A percentile compares a stretch with the other conserved stretches of the same genome.
These are phyloP conservation scores for Gasteruption jaculator DNA, from an alignment of 2,888 invertebrate species.

Conservation along the genomic window DNA sequence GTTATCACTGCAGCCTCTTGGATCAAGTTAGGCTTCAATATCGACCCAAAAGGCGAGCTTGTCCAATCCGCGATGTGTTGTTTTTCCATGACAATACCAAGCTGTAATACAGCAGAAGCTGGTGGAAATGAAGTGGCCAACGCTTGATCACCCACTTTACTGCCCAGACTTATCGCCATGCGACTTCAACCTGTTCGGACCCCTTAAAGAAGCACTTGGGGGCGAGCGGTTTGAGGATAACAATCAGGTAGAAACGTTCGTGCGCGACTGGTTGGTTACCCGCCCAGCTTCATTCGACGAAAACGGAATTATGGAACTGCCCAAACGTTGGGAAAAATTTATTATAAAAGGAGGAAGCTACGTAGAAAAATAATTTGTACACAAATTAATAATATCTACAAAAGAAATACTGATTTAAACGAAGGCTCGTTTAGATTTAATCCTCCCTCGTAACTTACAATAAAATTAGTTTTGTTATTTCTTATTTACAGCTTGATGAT, in stretches of 20 bases:
- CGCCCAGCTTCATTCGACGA: too few species aligned
- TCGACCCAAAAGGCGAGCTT: constrained; percentile 16
- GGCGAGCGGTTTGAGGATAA: constrained; percentile 24
- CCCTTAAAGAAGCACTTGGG: constrained; percentile 31
- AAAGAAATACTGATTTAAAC: not conserved
- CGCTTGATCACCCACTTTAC: constrained; percentile 24
- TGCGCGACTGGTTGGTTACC: too few species aligned
- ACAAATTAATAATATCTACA: too few species aligned
- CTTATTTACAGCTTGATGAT: too few species aligned
- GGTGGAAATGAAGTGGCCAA: too few species aligned
- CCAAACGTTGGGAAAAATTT: too few species aligned
- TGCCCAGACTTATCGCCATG: constrained; percentile 31
- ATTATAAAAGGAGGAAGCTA: too few species aligned
- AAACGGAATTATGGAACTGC: too few species aligned
- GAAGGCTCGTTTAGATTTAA: constrained; percentile 6
- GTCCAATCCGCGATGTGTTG: constrained; percentile 15
- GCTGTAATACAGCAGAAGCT: too few species aligned
- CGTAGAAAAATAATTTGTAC: too few species aligned
- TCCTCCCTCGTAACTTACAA: constrained; percentile 5
- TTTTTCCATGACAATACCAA: constrained; percentile 23
- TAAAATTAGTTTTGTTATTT: too few species aligned
- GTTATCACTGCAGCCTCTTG: constrained; percentile 19
- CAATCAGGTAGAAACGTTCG: too few species aligned
- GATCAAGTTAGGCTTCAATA: constrained; percentile 9
- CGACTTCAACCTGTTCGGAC: constrained; percentile 31